Percentiles rank a stretch among this genome's conserved stretches.
Conservation (phyloP, 2,888 invertebrate genomes). For the Hirtodrosophila alboralis region DNA sequence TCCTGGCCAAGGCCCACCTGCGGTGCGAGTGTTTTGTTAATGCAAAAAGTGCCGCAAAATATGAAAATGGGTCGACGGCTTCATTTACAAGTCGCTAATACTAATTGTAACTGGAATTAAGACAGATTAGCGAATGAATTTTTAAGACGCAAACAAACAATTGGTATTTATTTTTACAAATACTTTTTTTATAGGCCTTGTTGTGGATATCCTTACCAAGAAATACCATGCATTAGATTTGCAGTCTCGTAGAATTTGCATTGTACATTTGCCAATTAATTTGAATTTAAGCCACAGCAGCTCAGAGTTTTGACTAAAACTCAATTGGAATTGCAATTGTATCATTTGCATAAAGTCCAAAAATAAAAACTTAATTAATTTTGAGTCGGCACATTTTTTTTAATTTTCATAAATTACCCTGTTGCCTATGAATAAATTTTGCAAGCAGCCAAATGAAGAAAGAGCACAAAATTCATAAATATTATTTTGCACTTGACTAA, state of each 20-base stretch:
- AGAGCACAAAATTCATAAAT: conserved; percentile 58
- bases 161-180: conserved; percentile 50
- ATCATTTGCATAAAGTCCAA: conserved; percentile 50
- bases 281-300: not conserved
- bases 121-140: conserved; percentile 65
- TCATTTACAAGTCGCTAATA: conserved; percentile 71
- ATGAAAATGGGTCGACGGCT: conserved; percentile 65
- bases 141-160: conserved; percentile 30
- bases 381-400: conserved; percentile 60
- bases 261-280: conserved; percentile 20
- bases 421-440: conserved; percentile 66
- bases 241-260: not conserved
- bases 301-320: conserved; percentile 39
- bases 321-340: conserved; percentile 61
- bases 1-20: conserved; percentile 49
- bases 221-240: conserved; percentile 22
- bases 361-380: conserved; percentile 65
- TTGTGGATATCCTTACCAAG: too few species aligned
- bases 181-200: conserved; percentile 34
- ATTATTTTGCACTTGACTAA: conserved; percentile 66
- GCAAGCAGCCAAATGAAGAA: conserved; percentile 20
- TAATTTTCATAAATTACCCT: conserved; percentile 63
- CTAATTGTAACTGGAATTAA: conserved; percentile 79
- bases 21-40: conserved; percentile 63
- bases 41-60: conserved; percentile 62